Evolutionary conservation across 2,888 invertebrate species (phyloP).

Genomic region (Troilus luridus): DNA sequence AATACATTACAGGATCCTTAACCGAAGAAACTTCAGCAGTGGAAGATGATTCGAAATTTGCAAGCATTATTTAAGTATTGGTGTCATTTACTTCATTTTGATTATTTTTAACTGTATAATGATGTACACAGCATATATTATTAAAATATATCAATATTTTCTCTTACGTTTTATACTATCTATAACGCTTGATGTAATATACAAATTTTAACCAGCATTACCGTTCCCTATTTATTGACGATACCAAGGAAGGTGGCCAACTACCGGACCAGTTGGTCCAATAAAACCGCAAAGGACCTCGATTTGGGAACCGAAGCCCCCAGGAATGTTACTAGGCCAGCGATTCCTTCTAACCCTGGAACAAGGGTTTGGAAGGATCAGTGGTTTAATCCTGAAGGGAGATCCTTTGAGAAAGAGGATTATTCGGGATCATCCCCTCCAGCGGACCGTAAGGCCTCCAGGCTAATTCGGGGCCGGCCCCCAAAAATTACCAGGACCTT

Average conservation of each 20-base stretch:
- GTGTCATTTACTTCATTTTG: too few species aligned
- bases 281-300: conserved; percentile 8
- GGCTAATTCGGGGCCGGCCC: neutral
- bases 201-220: neutral
- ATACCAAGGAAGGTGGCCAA: neutral
- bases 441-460: neutral
- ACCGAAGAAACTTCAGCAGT: too few species aligned
- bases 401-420: conserved; percentile 36
- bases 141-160: too few species aligned
- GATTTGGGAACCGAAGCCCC: neutral
- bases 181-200: too few species aligned
- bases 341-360: conserved; percentile 21
- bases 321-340: neutral
- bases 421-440: conserved; percentile 40
- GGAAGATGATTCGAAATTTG: too few species aligned
- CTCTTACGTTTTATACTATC: too few species aligned
- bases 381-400: conserved; percentile 32
- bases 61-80: too few species aligned
- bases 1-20: too few species aligned
- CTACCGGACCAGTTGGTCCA: neutral
- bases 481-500: conserved; percentile 30
- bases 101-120: too few species aligned
- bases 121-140: too few species aligned
- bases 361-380: conserved; percentile 45
- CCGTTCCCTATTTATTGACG: neutral